These are phyloP conservation scores for Siniperca undulata DNA, from an alignment of 2,797 vertebrate genomes.

Conservation along the genomic window DNA sequence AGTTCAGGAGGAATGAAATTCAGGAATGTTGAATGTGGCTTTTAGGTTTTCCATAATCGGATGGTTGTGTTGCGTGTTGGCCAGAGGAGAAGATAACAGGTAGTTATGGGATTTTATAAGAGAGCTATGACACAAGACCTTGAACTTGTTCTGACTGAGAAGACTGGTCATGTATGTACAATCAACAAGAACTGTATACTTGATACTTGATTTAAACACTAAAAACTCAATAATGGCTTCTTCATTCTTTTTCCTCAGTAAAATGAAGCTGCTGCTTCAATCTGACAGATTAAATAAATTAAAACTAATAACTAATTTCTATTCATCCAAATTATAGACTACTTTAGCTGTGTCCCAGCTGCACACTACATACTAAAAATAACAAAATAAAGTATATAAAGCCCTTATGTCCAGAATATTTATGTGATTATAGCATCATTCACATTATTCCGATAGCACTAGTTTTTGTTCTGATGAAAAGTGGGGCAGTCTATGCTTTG, in stretches of 20 bases:
- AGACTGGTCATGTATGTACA: neutral
- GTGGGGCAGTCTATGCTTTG: no score
- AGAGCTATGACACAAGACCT: neutral
- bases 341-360: neutral
- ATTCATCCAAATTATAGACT: neutral
- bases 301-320: neutral
- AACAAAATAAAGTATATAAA: neutral
- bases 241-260: neutral
- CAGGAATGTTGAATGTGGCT: slow-evolving; percentile 6
- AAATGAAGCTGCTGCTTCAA: neutral
- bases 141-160: slow-evolving; percentile 13
- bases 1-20: neutral
- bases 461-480: no score
- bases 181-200: neutral
- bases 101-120: slow-evolving; percentile 30
- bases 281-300: neutral
- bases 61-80: slow-evolving; percentile 9
- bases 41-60: slow-evolving; percentile 38
- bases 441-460: neutral
- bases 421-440: neutral
- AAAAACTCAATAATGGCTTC: neutral
- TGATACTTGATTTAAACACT: neutral
- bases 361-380: neutral
- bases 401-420: neutral
- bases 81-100: slow-evolving; percentile 27